Evolutionary conservation across 2,113 vertebrate genomes (phyloP).

Genomic region (Callaeas wilsoni): DNA sequence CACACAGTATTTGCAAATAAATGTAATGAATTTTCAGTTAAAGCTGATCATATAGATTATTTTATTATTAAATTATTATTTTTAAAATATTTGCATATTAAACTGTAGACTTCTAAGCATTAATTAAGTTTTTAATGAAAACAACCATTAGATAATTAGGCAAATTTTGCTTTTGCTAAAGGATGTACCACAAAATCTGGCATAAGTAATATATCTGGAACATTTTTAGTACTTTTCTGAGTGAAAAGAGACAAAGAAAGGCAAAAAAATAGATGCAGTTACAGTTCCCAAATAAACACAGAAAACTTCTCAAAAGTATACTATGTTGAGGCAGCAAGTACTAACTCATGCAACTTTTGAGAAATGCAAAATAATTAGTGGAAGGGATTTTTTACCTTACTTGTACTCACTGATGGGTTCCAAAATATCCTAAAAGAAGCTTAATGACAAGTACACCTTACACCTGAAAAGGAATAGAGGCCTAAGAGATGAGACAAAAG

Average conservation of each 20-base stretch:
- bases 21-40: background rate
- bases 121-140: background rate
- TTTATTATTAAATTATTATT: background rate
- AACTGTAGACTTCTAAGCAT: background rate
- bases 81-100: background rate
- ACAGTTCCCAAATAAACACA: background rate
- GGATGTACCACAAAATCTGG: background rate
- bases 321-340: background rate
- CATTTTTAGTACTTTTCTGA: background rate
- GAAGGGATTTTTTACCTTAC: background rate
- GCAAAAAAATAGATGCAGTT: background rate
- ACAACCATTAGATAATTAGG: background rate
- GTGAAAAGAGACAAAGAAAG: background rate
- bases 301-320: background rate
- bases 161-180: background rate
- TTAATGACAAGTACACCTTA: background rate
- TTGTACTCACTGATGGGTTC: background rate
- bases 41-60: background rate
- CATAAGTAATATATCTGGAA: background rate
- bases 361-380: background rate
- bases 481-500: background rate
- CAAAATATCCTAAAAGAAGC: background rate
- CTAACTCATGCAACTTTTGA: background rate
- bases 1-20: background rate
- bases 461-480: background rate